Evolutionary conservation across 1,140 invertebrate species (phyloP), one percentile per base, ranked within the genome.

Genomic region (Phenacoccus solenopsis): DNA sequence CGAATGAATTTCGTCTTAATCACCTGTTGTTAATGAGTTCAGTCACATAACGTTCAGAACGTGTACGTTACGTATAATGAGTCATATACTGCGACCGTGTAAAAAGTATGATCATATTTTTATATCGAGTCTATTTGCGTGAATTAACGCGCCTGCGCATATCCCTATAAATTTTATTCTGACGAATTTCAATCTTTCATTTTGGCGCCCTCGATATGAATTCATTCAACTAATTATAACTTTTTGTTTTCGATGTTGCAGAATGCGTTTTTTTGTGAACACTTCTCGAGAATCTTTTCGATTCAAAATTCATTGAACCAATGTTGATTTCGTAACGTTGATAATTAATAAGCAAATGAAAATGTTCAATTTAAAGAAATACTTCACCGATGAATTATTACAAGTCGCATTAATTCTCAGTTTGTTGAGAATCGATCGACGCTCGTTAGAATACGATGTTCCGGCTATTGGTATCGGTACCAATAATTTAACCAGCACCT

Each of bases 391-490:
- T 75, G 90, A 91, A 79, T 79, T 93, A 67, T 79, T 93, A 20
- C 87, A 90, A 73, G 79, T 93, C 5, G 89, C 90, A 5, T 78
- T 93, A 70, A 79, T 92, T 21, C 80, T 93, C 20, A 91, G 89
- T 75, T 80, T 92, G 4, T 78, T 93, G 13, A 83, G 89, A 73
- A 85, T 88, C 0, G 87, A 91, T 76, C 84, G 88, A 0, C 59
- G 59, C 22, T 64, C 59, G 4, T 85, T 88, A 56, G 84, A 84
- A 12, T 85, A 87, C 74, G 68, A 69, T n/a, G 76, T 82, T 68
- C 82, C 84, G 68, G 78, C 82, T 0, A 75, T 85, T 76, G 78
- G 84, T 12, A 84, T 83, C 0, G 59, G 59, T 64, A 64, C 59
- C 59, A 64, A 22, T 22, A 64, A 64, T 64, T 24, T 64, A 25